Evolutionary conservation across 2,797 vertebrate genomes (phyloP).

Genomic region (Sebastes taczanowskii): DNA sequence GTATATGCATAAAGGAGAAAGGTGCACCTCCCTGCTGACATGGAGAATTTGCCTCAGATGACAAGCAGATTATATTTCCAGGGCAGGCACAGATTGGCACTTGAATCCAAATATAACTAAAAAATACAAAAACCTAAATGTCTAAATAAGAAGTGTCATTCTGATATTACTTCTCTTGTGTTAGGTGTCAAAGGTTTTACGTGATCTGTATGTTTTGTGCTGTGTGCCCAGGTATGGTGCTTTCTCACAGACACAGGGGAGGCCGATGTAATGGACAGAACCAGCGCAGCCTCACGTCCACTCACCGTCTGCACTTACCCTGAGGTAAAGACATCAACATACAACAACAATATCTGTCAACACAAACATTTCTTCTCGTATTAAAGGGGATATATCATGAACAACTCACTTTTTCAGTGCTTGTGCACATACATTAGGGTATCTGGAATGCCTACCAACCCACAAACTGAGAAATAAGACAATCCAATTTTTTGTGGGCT

Average conservation of each 20-base stretch:
- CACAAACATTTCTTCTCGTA: neutral
- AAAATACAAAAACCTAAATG: neutral
- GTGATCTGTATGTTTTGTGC: neutral
- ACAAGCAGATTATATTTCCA: neutral
- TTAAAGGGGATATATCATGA: neutral
- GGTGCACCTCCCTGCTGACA: neutral
- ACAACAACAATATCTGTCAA: neutral
- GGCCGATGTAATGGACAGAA: slow-evolving; percentile 36
- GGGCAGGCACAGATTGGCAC: neutral
- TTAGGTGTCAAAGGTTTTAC: neutral
- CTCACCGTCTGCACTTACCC: slow-evolving; percentile 76
- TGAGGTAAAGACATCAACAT: slow-evolving; percentile 65
- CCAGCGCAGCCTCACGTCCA: slow-evolving; percentile 21
- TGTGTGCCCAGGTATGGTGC: slow-evolving; percentile 77
- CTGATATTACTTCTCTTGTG: neutral
- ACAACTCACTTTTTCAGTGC: neutral
- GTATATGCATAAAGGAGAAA: neutral
- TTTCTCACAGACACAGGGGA: slow-evolving; percentile 54
- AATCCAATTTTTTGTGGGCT: too few relatives aligned
- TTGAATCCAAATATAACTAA: neutral
- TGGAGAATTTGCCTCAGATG: neutral
- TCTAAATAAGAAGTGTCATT: neutral
- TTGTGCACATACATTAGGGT: neutral
- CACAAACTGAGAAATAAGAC: too few relatives aligned
- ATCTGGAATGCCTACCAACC: neutral